Evolutionary conservation across 1,140 invertebrate genomes (phyloP).

Genomic region (Bemisia tabaci): DNA sequence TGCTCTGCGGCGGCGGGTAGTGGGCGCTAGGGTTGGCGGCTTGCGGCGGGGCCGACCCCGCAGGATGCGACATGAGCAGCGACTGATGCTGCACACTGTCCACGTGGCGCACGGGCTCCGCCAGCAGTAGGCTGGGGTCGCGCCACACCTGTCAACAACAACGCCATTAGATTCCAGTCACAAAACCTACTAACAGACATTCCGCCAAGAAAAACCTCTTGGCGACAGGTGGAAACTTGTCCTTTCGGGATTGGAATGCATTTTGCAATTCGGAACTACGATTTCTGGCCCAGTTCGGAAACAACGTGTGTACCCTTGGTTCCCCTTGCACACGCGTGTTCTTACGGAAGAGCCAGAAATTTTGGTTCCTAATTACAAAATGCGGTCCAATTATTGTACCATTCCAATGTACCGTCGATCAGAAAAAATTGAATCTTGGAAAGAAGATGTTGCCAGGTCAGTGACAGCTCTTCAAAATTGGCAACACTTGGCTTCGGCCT

Average conservation of each 20-base stretch:
- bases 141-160: too few species aligned
- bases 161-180: not conserved
- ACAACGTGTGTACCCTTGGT: too few species aligned
- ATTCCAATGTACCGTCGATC: not conserved
- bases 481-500: too few species aligned
- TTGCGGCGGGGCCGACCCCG: slow-evolving; percentile 25
- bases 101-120: slow-evolving; percentile 37
- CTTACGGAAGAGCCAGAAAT: too few species aligned
- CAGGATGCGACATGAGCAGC: slow-evolving; percentile 37
- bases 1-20: slow-evolving; percentile 24
- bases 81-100: slow-evolving; percentile 37
- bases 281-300: too few species aligned
- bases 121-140: slow-evolving; percentile 34
- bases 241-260: not conserved
- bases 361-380: too few species aligned
- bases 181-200: not conserved
- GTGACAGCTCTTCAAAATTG: too few species aligned
- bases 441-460: not conserved
- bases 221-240: slow-evolving; percentile 1
- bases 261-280: too few species aligned
- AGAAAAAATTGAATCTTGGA: not conserved
- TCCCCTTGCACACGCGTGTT: too few species aligned
- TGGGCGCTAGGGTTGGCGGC: slow-evolving; percentile 22
- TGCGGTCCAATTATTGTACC: too few species aligned
- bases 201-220: slow-evolving; percentile 1